Evolutionary conservation across 2,888 invertebrate genomes (phyloP), one percentile per base, ranked within the genome.

Genomic region (Drosophila barbarae): DNA sequence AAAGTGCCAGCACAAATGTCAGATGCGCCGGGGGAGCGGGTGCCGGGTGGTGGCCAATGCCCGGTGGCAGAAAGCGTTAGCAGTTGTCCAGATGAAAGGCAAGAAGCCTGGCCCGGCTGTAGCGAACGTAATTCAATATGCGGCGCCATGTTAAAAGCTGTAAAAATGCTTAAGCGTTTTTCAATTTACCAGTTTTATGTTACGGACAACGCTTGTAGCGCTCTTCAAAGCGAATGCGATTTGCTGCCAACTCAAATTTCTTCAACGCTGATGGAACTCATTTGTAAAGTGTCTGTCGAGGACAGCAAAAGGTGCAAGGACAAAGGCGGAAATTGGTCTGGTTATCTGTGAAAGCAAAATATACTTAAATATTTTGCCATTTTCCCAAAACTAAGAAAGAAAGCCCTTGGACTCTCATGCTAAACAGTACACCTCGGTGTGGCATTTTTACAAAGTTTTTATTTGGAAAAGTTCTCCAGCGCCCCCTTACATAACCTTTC

Each of bases 81-180:
- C 73, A 81, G 61, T 69, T 77, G 71, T 72, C 72, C 80, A 50
- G 66, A 21, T 38, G 55, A 26, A 35, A 32, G 44, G 49, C 49
- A 65, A 42, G 15, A 38, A 46, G 58, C 30, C 61, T 32, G 30
- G 55, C 34, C 50, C 36, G 44, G 55, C 54, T 39, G 35, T 49
- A 57, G 46, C 53, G 64, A 79, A 65, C 73, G 84, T 81, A 81
- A 81, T 84, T 84, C 84, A 82, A 81, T 81, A 79, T 84, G 83
- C 81, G 73, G 69, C 71, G 49, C 78, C 72, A 71, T 79, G 79
- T 67, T 79, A 75, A 84, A 81, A 84, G 84, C 84, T 79, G 83
- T 81, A 76, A 82, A 81, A 81, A 84, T 81, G 73, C 71, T 84
- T 79, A 81, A 81, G 83, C 81, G 81, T 84, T 84, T 81, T 84